phyloP scores from a whole-genome alignment of 1,140 invertebrate genomes.

The Oscheius sp. region DNA sequence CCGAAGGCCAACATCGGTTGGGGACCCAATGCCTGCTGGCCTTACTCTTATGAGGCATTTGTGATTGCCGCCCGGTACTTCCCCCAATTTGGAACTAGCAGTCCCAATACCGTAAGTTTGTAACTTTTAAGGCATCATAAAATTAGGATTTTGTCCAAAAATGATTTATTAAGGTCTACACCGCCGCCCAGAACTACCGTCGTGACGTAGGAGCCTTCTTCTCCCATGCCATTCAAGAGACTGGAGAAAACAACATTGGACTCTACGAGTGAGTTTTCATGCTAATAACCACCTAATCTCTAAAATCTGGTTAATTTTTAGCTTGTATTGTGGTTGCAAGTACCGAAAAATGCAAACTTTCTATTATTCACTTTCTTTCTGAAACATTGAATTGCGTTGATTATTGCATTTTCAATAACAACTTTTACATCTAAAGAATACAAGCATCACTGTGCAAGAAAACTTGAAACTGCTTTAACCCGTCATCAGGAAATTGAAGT shows the following conservation, averaged over 20 bases:
- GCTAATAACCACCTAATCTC: no score
- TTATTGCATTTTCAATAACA: background rate
- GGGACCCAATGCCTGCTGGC: constrained; percentile 51
- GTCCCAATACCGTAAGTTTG: constrained; percentile 35
- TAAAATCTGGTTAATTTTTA: background rate
- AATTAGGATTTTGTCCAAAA: no score
- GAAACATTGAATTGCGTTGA: no score
- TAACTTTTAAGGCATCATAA: no score
- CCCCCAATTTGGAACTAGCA: constrained; percentile 51
- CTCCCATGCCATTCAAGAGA: constrained; percentile 46
- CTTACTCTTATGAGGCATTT: constrained; percentile 58
- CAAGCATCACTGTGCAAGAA: no score
- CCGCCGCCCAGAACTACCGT: constrained; percentile 28
- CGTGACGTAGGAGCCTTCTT: constrained; percentile 45
- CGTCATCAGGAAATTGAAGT: no score
- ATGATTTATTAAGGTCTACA: constrained; percentile 24
- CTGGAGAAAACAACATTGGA: constrained; percentile 42
- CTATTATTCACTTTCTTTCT: no score
- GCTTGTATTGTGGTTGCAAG: no score
- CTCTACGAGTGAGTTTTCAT: constrained; percentile 42
- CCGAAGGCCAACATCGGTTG: constrained; percentile 57
- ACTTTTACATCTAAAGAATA: background rate
- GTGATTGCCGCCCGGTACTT: constrained; percentile 58
- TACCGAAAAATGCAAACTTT: no score
- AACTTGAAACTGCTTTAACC: no score